phyloP scores from a whole-genome alignment of 2,113 vertebrate genomes.

The Irena cyanogastra region DNA sequence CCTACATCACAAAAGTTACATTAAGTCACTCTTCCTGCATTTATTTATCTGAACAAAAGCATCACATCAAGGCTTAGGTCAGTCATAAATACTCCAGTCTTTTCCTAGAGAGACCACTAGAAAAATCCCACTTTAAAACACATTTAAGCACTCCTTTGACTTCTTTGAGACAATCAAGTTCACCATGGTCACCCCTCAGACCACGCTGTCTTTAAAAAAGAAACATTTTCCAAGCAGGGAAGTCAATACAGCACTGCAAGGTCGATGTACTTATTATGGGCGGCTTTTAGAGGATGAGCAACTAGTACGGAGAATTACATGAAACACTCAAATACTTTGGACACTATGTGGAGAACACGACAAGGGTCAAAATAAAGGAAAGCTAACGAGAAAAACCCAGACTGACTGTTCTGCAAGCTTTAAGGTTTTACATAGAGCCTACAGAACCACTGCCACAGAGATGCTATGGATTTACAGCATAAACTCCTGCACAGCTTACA shows the following conservation, averaged over 20 bases:
- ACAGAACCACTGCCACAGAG: slow-evolving; percentile 2
- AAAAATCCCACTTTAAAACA: neutral
- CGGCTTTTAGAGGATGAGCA: neutral
- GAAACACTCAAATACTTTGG: neutral
- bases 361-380: neutral
- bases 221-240: slow-evolving; percentile 10
- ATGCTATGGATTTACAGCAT: neutral
- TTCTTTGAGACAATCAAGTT: neutral
- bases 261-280: neutral
- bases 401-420: neutral
- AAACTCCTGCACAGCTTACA: neutral
- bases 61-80: neutral
- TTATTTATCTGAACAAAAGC: neutral
- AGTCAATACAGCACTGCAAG: slow-evolving; percentile 3
- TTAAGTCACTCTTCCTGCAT: neutral
- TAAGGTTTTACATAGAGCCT: neutral
- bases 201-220: neutral
- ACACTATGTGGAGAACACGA: neutral
- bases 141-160: neutral
- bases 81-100: neutral
- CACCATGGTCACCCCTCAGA: neutral
- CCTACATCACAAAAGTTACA: neutral
- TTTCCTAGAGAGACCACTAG: neutral
- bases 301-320: neutral
- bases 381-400: neutral